Percentiles rank a stretch among this genome's conserved stretches.
phyloP scores from a whole-genome alignment of 2,888 invertebrate genomes.

The Allacma fusca region DNA sequence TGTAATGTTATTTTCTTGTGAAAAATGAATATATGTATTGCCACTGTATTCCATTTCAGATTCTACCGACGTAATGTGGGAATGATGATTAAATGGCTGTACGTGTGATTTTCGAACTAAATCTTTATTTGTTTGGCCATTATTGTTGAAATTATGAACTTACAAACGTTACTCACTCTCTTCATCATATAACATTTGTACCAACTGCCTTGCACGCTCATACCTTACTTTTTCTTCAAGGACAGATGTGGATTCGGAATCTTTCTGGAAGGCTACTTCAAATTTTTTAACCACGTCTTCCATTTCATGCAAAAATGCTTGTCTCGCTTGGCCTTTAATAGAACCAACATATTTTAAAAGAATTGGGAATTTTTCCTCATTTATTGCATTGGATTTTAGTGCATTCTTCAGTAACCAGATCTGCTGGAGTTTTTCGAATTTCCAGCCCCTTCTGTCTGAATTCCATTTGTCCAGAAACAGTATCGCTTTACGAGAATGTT shows the following conservation, averaged over 20 bases:
- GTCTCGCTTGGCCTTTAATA: slow-evolving; percentile 73
- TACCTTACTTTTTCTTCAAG: slow-evolving; percentile 64
- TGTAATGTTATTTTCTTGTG: too few relatives aligned
- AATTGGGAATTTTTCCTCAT: slow-evolving; percentile 71
- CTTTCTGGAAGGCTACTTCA: slow-evolving; percentile 72
- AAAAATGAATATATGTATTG: too few relatives aligned
- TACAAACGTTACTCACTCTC: not conserved
- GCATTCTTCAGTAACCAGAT: slow-evolving; percentile 76
- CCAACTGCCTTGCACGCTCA: slow-evolving; percentile 72
- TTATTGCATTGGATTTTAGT: slow-evolving; percentile 43
- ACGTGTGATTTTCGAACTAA: too few relatives aligned
- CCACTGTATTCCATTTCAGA: too few relatives aligned
- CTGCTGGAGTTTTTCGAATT: slow-evolving; percentile 80
- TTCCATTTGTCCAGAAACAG: slow-evolving; percentile 71
- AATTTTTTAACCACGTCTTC: slow-evolving; percentile 63
- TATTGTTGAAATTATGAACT: too few relatives aligned
- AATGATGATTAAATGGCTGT: too few relatives aligned
- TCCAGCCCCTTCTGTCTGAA: slow-evolving; percentile 75
- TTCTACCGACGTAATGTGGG: too few relatives aligned
- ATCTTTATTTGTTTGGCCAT: too few relatives aligned
- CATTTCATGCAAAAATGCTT: slow-evolving; percentile 48
- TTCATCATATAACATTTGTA: slow-evolving; percentile 70
- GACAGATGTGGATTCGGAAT: slow-evolving; percentile 70
- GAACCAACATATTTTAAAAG: slow-evolving; percentile 77
- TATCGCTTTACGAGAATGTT: slow-evolving; percentile 47